Conservation (phyloP, 2,797 vertebrate species). For the Falco naumanni region DNA sequence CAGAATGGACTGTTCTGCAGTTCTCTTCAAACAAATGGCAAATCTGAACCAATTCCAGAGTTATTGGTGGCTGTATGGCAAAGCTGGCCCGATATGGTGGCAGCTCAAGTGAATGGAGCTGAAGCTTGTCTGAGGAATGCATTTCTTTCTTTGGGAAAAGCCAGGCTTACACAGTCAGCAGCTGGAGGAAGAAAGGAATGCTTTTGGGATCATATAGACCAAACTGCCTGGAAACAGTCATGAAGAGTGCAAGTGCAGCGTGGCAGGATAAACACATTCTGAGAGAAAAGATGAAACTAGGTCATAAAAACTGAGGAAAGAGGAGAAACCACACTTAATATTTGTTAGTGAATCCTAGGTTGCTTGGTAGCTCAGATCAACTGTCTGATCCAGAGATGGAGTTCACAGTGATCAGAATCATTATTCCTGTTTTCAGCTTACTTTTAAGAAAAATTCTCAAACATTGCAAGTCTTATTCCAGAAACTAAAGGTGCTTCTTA, state of each 20-base stretch:
- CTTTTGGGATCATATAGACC: neutral
- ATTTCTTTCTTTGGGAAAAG: neutral
- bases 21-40: neutral
- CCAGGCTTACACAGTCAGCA: neutral
- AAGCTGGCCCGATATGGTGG: neutral
- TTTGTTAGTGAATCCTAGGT: neutral
- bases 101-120: fast-evolving
- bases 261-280: neutral
- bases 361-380: neutral
- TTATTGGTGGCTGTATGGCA: neutral
- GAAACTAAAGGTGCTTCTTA: neutral
- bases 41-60: neutral
- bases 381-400: neutral
- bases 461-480: neutral
- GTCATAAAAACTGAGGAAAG: slow-evolving; percentile 2
- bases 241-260: neutral
- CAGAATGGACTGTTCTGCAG: neutral
- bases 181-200: neutral
- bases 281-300: neutral
- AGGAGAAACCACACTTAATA: neutral
- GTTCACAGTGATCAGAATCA: neutral
- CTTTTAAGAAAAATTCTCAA: neutral
- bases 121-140: neutral
- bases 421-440: neutral
- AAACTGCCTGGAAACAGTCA: slow-evolving; percentile 15